These are phyloP conservation scores for Plecotus auritus DNA, from an alignment of 2,113 vertebrate genomes.

Conservation along the genomic window DNA sequence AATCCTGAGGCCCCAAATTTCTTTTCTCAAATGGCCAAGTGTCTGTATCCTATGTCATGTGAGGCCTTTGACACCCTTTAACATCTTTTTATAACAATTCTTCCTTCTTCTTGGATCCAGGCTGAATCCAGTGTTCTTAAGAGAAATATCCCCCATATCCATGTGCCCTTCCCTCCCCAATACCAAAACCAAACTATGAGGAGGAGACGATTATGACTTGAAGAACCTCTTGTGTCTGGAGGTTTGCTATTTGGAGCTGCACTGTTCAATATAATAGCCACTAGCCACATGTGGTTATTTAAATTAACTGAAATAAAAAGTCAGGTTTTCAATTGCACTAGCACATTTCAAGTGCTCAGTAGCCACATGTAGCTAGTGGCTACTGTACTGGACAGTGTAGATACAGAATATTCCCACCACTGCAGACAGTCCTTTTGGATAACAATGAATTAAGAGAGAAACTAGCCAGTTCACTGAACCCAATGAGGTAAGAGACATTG, in stretches of 20 bases:
- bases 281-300: background rate
- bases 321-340: background rate
- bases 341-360: background rate
- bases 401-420: background rate
- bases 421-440: background rate
- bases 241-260: background rate
- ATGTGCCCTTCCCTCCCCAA: background rate
- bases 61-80: background rate
- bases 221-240: background rate
- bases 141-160: background rate
- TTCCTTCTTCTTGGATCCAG: background rate
- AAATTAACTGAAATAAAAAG: background rate
- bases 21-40: background rate
- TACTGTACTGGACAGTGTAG: rapidly evolving
- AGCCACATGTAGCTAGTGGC: background rate
- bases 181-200: background rate
- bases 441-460: background rate
- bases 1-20: background rate
- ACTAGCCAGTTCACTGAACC: background rate
- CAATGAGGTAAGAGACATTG: background rate
- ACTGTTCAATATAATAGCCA: background rate
- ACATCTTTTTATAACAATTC: background rate
- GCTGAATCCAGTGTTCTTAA: background rate
- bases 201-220: background rate
- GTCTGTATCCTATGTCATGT: background rate